Conservation (phyloP, 2,113 vertebrate species). For the Dipodomys spectabilis region DNA sequence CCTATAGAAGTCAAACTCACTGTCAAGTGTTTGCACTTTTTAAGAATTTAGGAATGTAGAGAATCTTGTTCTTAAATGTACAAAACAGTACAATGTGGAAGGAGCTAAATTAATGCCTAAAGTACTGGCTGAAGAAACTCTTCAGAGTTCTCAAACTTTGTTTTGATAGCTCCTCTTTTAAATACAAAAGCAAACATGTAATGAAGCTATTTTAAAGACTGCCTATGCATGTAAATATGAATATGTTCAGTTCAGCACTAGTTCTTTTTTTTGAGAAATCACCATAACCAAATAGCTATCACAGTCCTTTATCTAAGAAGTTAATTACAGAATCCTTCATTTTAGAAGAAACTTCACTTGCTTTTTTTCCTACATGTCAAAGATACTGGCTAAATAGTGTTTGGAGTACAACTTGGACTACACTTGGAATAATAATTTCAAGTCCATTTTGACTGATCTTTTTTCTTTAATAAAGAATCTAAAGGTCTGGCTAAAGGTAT, state of each 20-base stretch:
- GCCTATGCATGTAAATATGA: not conserved
- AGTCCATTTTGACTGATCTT: not conserved
- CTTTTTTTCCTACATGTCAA: not conserved
- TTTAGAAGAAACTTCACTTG: not conserved
- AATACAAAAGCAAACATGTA: not conserved
- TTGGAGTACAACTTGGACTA: not conserved
- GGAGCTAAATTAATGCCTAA: not conserved
- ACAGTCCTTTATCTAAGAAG: not conserved
- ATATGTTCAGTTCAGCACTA: not conserved
- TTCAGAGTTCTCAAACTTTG: not conserved
- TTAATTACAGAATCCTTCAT: not conserved
- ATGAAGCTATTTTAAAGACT: not conserved
- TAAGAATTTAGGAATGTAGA: not conserved
- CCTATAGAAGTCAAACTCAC: not conserved
- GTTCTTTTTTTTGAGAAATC: not conserved
- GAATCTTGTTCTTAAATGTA: not conserved
- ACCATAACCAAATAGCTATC: constrained; percentile 42
- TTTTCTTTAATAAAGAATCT: constrained; percentile 40
- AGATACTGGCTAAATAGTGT: not conserved
- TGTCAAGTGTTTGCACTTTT: not conserved
- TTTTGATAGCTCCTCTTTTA: constrained; percentile 3
- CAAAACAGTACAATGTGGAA: not conserved
- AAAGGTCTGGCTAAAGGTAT: not conserved
- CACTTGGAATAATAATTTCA: not conserved
- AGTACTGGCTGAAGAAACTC: not conserved